A percentile compares a stretch with the other conserved stretches of the same genome.
Evolutionary conservation across 2,888 invertebrate genomes (phyloP).

Genomic region (Netelia fuscicornis): DNA sequence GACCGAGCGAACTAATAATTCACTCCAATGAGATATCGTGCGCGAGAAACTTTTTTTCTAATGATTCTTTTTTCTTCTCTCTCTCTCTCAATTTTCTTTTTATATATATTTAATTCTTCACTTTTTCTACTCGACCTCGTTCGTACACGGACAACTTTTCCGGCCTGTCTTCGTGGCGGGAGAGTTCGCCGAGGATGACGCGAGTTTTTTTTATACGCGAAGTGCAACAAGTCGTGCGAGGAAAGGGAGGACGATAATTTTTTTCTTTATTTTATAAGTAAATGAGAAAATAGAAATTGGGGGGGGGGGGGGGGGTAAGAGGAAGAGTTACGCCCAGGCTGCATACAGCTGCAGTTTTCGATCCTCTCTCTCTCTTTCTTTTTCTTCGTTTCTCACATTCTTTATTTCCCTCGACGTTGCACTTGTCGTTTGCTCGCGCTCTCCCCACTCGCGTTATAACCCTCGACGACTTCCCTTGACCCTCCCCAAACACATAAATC

Average conservation of each 20-base stretch:
- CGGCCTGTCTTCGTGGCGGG: conserved; percentile 12
- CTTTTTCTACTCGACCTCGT: background rate
- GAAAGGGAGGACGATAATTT: background rate
- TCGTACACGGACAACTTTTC: conserved; percentile 18
- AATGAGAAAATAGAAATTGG: conserved; percentile 3
- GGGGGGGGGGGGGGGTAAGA: background rate
- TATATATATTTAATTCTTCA: background rate
- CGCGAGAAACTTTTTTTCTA: conserved; percentile 1
- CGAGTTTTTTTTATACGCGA: conserved; percentile 39
- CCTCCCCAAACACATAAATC: conserved; percentile 82
- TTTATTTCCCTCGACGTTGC: conserved; percentile 71
- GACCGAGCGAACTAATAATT: conserved; percentile 50
- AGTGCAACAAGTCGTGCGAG: conserved; percentile 48
- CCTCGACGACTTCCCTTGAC: conserved; percentile 79
- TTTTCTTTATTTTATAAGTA: background rate
- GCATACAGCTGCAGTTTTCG: conserved; percentile 75
- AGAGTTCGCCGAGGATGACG: conserved; percentile 43
- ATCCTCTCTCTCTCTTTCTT: conserved; percentile 6
- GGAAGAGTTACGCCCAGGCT: conserved; percentile 58
- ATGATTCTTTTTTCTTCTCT: background rate
- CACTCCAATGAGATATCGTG: background rate
- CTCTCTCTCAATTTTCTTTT: background rate
- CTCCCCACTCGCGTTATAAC: conserved; percentile 32
- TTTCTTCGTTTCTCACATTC: conserved; percentile 55
- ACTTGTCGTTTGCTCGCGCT: conserved; percentile 79